Evolutionary conservation across 2,797 vertebrate species (phyloP).

Genomic region (Myiothlypis chrysogaster): DNA sequence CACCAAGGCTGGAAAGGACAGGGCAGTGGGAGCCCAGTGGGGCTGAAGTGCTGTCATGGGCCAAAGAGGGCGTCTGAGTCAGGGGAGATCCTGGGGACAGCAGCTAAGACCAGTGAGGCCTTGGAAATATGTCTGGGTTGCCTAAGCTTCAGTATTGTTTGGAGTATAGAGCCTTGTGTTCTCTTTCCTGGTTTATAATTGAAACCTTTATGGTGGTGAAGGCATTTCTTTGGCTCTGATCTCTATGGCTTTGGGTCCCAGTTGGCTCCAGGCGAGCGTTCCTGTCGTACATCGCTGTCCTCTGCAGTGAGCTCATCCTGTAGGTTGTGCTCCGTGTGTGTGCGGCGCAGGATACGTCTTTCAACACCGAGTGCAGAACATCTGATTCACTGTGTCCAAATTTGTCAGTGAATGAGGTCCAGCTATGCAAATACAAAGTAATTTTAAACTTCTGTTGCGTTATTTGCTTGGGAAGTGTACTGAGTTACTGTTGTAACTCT

Average conservation of each 20-base stretch:
- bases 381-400: neutral
- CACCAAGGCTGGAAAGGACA: neutral
- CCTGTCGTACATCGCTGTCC: accelerated
- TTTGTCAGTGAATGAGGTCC: neutral
- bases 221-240: neutral
- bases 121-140: neutral
- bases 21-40: neutral
- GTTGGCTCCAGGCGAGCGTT: too few relatives aligned
- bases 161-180: neutral
- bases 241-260: neutral
- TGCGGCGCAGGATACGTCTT: accelerated
- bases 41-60: neutral
- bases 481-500: neutral
- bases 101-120: accelerated
- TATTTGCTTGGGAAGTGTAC: neutral
- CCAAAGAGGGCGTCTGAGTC: accelerated
- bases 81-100: accelerated
- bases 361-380: neutral
- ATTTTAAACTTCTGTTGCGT: neutral
- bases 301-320: neutral
- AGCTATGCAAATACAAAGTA: neutral
- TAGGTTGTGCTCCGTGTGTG: neutral
- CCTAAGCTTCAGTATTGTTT: neutral
- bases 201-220: neutral
- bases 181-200: neutral